Percentiles rank a stretch among this genome's conserved stretches.
phyloP scores from a whole-genome alignment of 2,888 invertebrate genomes.

The Ochropleura plecta region DNA sequence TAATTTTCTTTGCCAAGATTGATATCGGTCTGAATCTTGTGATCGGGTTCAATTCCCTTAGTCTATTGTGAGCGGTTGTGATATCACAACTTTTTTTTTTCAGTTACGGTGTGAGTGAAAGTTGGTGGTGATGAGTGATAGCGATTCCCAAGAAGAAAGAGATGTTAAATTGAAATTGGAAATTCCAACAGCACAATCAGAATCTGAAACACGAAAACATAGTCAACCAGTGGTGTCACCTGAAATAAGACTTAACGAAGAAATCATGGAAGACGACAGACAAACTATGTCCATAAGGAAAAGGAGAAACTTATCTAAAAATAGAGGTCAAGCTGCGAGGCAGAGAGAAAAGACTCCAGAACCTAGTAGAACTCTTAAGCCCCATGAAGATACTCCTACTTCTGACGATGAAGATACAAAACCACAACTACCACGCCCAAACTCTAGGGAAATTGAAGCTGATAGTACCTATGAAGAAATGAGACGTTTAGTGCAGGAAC shows the following conservation, averaged over 20 bases:
- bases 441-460: conserved; percentile 87
- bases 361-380: conserved; percentile 85
- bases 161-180: conserved; percentile 72
- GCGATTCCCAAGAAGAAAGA: conserved; percentile 70
- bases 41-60: conserved; percentile 74
- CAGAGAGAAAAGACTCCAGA: conserved; percentile 89
- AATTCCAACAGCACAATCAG: conserved; percentile 80
- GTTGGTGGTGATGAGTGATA: conserved; percentile 80
- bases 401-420: conserved; percentile 87
- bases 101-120: conserved; percentile 69
- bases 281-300: conserved; percentile 90
- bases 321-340: conserved; percentile 86
- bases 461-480: conserved; percentile 88
- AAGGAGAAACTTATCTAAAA: conserved; percentile 91
- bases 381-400: conserved; percentile 92
- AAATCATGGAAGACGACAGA: conserved; percentile 82
- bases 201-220: conserved; percentile 81
- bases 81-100: conserved; percentile 75
- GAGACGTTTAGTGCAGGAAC: conserved; percentile 85
- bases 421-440: conserved; percentile 69
- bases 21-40: conserved; percentile 64
- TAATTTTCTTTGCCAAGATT: conserved; percentile 80
- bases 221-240: conserved; percentile 76
- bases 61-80: conserved; percentile 70
- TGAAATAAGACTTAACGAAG: conserved; percentile 69